Evolutionary conservation across 2,797 vertebrate genomes (phyloP), one percentile per base, ranked within the genome.

Genomic region (Sternarchorhynchus goeldii): DNA sequence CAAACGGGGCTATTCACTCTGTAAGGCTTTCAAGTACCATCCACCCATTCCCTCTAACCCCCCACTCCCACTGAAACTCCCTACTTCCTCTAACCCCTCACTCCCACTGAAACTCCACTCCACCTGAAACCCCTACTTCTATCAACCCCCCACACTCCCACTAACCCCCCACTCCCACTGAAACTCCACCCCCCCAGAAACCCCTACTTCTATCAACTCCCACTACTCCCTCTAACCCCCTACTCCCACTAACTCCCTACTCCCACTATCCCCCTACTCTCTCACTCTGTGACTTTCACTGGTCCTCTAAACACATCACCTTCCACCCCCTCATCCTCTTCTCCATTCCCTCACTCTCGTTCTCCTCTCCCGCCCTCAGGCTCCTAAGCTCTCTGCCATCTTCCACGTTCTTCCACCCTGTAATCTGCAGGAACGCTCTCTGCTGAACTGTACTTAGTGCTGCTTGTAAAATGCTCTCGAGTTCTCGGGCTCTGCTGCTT

Each of bases 261-360:
- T 68, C 71, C 36, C 73, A 55, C 64, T 82, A 29, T 73, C 79
- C 63, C 64, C 45, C 50, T 31, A 45, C 50, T 58, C 76, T 79
- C 69, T 75, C 72, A 62, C 20, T 64, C 71, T 73, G 70, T 81
- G 29, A 58, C 76, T 78, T 34, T 18, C 70, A 57, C 77, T 70
- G 75, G 68, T 62, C 75, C 67, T 76, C 65, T 68, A 21, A 76
- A 69, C 75, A 73, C 63, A 81, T 81, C 82, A 82, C 74, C 81
- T 73, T 81, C 81, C 77, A 70, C 81, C 74, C 50, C 72, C 73
- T 82, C 21, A 58, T 63, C 76, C 34, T 68, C 29, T 77, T 64
- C 34, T 25, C 56, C 41, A 32, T 29, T 32, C 60, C 41, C n/a
- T 59, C 32, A 59, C 60, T 50, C n/a, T 58, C 18, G 55, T 25